Base-by-base conservation (phyloP, 2,113 vertebrate species). In the Chrysochloris asiatica region DNA sequence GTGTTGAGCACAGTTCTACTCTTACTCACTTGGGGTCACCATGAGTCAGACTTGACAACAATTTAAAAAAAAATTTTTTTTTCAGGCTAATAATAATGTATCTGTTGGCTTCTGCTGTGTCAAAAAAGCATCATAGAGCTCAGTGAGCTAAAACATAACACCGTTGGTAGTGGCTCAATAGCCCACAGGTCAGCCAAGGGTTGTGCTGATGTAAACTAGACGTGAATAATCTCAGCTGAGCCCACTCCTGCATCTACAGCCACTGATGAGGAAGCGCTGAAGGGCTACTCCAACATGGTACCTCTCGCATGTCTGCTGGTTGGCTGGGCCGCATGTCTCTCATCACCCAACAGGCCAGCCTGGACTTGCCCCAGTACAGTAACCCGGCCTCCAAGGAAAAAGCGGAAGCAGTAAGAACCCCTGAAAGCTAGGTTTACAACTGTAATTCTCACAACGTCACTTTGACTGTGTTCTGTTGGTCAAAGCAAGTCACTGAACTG, bases 201-300 rank as follows among this genome's bases (percentile, higher is more conserved):
- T n/a, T n/a, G n/a, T n/a, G n/a, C n/a, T n/a, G n/a, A n/a, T n/a
- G n/a, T n/a, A n/a, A n/a, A n/a, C n/a, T 54, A 54, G 52, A 54
- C 50, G 8, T 16, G 16, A 16, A n/a, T 33, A 0, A 12, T 16
- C 56, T 81, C 80, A 21, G 10, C 48, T 5, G 45, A 65, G 2
- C 65, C 50, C 50, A 2, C 41, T 24, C 41, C 0, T 1, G 21
- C 24, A 2, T n/a, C 48, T 28, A 59, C 0, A 1, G 21, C 48
- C 1, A 0, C 72, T 3, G 26, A 38, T 6, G 9, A 26, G n/a
- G 22, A 19, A 0, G 1, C 1, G 0, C 22, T 41, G 61, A 22
- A n/a, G n/a, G n/a, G n/a, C n/a, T n/a, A n/a, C n/a, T 54, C 38
- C 67, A 21, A 21, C 41, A 38, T 36, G 38, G 50, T 38, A 0